Evolutionary conservation across 2,113 vertebrate genomes (phyloP), one percentile per base, ranked within the genome.

Genomic region (Labeo rohita): DNA sequence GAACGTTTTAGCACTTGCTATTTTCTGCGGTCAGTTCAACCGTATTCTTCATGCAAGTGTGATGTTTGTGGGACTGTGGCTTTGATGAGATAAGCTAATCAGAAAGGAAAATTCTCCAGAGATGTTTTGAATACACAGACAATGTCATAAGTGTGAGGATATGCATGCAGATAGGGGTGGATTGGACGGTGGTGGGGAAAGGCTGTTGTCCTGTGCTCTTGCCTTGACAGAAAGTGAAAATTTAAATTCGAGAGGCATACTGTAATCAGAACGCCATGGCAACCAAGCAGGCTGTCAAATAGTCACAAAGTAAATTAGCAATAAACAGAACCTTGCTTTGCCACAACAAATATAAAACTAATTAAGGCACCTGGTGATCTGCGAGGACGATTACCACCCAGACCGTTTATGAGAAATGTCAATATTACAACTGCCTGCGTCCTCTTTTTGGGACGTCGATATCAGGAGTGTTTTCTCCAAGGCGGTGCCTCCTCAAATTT

Each of bases 211-310:
- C 23, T 68, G 11, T 56, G 16, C 65, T 45, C 56, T 66, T 66
- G 56, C 36, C 86, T 66, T 75, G 85, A 83, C 84, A 43, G 81
- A 78, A 88, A 84, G 88, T 73, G 88, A 90, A 92, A 89, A 92
- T 94, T 94, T 89, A 92, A 91, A 93, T 93, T 90, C 92, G 85
- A 90, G 91, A 91, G 89, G 91, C 89, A 87, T 39, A 76, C 59
- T 72, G 39, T 90, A 90, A 92, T 91, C 90, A 90, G 84, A 90
- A 90, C 83, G 85, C 90, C 92, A 92, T 93, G 86, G 91, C 87
- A 93, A 93, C 93, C 87, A 86, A 86, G 79, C 84, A 84, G 92
- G 88, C 89, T 81, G 86, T 88, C 88, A 90, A 89, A 92, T 88
- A 90, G 88, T 91, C 92, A 90, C 88, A 89, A 91, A 92, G 89